Evolutionary conservation across 2,113 vertebrate genomes (phyloP).

Genomic region (Herpailurus yagouaroundi): DNA sequence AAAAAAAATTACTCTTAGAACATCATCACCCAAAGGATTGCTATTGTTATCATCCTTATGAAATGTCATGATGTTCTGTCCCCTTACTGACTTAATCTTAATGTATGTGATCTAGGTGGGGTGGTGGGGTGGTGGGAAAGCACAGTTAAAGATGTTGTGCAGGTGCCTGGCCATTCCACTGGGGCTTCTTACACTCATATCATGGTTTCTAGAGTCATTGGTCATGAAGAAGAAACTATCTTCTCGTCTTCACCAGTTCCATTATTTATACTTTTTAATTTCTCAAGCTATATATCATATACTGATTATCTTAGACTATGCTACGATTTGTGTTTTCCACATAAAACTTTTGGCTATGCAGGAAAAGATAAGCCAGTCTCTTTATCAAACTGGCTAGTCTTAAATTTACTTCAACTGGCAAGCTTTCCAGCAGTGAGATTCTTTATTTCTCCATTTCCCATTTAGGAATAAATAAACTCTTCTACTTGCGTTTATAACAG

Average conservation of each 20-base stretch:
- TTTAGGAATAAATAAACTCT: not conserved
- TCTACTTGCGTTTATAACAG: not conserved
- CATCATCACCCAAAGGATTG: not conserved
- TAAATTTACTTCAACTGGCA: not conserved
- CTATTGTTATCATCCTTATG: not conserved
- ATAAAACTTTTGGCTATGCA: not conserved
- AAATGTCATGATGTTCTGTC: not conserved
- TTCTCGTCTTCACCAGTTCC: not conserved
- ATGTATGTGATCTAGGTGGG: not conserved
- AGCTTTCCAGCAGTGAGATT: not conserved
- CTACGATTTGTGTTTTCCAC: not conserved
- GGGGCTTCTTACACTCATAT: not conserved
- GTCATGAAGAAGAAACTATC: not conserved
- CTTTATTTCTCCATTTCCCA: not conserved
- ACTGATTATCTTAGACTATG: not conserved
- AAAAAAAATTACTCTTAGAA: not conserved
- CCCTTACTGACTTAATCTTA: not conserved
- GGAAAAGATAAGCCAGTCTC: not conserved
- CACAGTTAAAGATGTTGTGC: not conserved
- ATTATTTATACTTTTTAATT: not conserved
- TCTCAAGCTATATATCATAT: not conserved
- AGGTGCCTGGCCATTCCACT: not conserved
- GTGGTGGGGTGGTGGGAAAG: not conserved
- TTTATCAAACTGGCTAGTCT: not conserved
- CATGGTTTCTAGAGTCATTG: not conserved